A percentile compares a stretch with the other conserved stretches of the same genome.
phyloP scores from a whole-genome alignment of 2,888 invertebrate species.

The Dione juno region DNA sequence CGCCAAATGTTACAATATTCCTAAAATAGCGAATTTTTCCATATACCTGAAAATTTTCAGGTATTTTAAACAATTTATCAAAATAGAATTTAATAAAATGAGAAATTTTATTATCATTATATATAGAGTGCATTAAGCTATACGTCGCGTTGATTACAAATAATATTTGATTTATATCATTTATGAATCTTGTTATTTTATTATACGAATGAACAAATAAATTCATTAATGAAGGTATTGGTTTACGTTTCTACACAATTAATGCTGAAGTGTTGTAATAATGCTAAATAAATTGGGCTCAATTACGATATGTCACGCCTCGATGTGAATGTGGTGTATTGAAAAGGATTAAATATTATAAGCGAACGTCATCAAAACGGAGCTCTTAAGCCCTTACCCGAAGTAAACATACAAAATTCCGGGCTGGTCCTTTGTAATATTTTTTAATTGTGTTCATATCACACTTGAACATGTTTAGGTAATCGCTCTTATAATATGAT shows the following conservation, averaged over 20 bases:
- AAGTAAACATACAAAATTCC: constrained; percentile 43
- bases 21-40: no score
- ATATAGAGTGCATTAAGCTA: no score
- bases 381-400: constrained; percentile 40
- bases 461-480: constrained; percentile 12
- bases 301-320: constrained; percentile 29
- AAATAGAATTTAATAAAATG: no score
- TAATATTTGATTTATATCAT: no score
- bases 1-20: no score
- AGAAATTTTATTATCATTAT: no score
- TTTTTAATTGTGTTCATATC: constrained; percentile 36
- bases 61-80: no score
- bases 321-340: constrained; percentile 33
- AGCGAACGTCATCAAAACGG: constrained; percentile 44
- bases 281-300: constrained; percentile 31
- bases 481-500: constrained; percentile 25
- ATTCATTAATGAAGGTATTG: background rate
- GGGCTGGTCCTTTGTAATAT: constrained; percentile 32
- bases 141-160: no score
- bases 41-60: no score
- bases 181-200: no score
- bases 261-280: constrained; percentile 25
- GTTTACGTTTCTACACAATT: background rate
- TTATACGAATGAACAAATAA: background rate
- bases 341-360: constrained; percentile 46